Evolutionary conservation across 2,113 vertebrate species (phyloP), one percentile per base, ranked within the genome.

Genomic region (Gobiocypris rarus): DNA sequence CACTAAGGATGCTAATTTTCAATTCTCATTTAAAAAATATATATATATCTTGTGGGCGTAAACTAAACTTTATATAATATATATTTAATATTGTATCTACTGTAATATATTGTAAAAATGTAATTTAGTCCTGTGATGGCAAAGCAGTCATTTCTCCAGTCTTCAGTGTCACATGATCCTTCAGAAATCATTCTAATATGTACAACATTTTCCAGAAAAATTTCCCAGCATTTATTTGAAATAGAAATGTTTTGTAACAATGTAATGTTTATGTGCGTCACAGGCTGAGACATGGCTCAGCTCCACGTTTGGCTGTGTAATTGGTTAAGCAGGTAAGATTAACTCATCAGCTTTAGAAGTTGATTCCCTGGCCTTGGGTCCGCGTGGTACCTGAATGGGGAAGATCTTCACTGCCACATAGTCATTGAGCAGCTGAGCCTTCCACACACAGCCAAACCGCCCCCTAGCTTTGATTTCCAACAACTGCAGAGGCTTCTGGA

Each of bases 331-430:
- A 69, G 14, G 43, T 63, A 9, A 50, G 48, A 87, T 76, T 75
- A 86, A 43, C 82, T 75, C 43, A 50, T 61, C 71, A 31, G 77
- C 77, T 87, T 82, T 75, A 41, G 43, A 19, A 81, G 77, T 26
- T 48, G 71, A 75, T 74, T 75, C 82, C 48, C 56, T 45, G 11
- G 56, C 41, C 45, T 54, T 10, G 48, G 10, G 31, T 81, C 56
- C 48, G 6, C 22, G 24, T 14, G 31, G 2, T 92, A 98, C 98
- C 97, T 99, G 97, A 85, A 98, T 95, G 3, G 97, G 97, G 93
- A 99, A 99, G 94, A 99, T 97, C 94, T 99, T 99, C 31, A 99
- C 98, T 0, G 98, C 98, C 61, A 99, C 97, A 0, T 97, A 96
- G 28, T 99, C 98, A 8, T 93, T 98, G 14, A 99, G 95, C 45